phyloP scores from a whole-genome alignment of 37 sponge, comb jelly and placozoan species.

The Mnemiopsis leidyi region DNA sequence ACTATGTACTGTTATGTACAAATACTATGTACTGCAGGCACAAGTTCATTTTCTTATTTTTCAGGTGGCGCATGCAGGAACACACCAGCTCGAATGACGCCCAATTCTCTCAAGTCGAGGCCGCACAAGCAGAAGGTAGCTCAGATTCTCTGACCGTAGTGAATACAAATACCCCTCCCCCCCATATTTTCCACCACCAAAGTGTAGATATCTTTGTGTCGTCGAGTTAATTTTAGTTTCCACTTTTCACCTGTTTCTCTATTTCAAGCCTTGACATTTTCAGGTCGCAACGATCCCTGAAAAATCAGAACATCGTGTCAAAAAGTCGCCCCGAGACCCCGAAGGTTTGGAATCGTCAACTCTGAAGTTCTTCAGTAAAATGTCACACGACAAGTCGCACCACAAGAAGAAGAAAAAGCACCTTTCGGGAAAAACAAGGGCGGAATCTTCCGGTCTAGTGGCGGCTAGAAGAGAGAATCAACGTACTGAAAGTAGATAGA shows the following conservation, averaged over 20 bases:
- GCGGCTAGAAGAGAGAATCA: neutral
- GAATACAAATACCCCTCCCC: too few species aligned
- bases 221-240: too few species aligned
- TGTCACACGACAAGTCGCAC: neutral
- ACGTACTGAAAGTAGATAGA: neutral
- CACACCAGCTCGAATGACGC: neutral
- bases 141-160: too few species aligned
- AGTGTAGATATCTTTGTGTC: too few species aligned
- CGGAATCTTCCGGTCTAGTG: neutral
- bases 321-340: neutral
- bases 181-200: too few species aligned
- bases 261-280: neutral
- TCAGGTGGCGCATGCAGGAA: neutral
- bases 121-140: neutral
- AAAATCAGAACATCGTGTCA: neutral
- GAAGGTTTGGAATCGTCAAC: constrained; percentile 37
- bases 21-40: too few species aligned
- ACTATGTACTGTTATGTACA: too few species aligned
- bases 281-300: constrained; percentile 25
- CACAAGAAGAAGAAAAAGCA: constrained; percentile 8
- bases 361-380: constrained; percentile 4
- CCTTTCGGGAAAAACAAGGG: neutral
- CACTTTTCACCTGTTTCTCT: neutral
- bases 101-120: neutral
- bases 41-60: neutral